Conservation (phyloP, 2,113 vertebrate genomes). For the Vulpes vulpes region DNA sequence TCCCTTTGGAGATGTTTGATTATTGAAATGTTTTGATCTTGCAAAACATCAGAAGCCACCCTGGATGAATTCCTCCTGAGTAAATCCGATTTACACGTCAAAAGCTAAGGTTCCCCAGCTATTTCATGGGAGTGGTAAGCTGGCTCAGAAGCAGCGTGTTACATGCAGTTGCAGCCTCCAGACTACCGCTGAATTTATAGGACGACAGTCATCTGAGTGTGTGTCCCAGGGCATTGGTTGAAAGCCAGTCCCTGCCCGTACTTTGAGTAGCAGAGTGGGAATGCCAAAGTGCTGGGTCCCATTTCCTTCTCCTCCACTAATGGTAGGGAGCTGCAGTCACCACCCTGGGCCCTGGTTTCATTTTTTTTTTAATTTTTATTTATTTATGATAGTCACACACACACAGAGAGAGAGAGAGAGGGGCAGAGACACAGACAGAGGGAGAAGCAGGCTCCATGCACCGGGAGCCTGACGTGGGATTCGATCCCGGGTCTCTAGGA, state of each 20-base stretch:
- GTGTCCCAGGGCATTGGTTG: background rate
- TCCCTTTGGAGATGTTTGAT: background rate
- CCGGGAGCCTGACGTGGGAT: too few species aligned
- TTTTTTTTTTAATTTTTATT: too few species aligned
- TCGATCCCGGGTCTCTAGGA: too few species aligned
- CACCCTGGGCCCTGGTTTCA: background rate
- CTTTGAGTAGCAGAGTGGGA: background rate
- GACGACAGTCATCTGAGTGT: background rate
- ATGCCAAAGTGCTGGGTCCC: accelerated
- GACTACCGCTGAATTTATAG: background rate
- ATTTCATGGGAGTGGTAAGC: background rate
- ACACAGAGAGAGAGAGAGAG: too few species aligned
- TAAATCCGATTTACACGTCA: background rate
- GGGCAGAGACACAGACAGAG: too few species aligned
- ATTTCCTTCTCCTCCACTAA: background rate
- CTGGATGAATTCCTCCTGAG: background rate
- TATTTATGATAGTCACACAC: too few species aligned
- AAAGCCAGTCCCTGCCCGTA: background rate
- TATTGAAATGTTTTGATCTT: background rate
- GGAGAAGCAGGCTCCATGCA: too few species aligned
- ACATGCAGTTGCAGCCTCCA: accelerated
- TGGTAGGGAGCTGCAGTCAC: background rate
- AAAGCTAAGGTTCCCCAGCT: background rate
- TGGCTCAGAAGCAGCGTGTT: background rate
- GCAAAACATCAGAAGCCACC: background rate